Base-by-base conservation (phyloP, 2,113 vertebrate genomes). In the Oenanthe oenanthe region DNA sequence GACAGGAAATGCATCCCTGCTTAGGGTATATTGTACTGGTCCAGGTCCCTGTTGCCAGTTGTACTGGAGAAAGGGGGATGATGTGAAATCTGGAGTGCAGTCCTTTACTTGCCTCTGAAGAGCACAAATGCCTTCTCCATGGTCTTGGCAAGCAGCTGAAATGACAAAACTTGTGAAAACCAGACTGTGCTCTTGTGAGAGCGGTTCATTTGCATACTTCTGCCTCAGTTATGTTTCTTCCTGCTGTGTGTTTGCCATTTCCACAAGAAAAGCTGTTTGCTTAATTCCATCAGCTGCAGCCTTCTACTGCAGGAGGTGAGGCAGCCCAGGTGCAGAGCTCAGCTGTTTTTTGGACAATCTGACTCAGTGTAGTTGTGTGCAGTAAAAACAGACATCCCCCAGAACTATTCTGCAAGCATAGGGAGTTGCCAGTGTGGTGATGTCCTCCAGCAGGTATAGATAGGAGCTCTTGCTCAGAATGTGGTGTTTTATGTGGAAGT, bases 391-490 rank as follows among this genome's bases (percentile, higher is more conserved):
- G 10, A 18, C 11, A 34, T 32, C 22, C 47, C 28, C 62, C 57
- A 12, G 60, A 62, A 16, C 25, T 83, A 22, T 42, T 82, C 17
- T 76, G 57, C 2, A 34, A 57, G 58, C 4, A 6, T 0, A 1
- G 11, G 62, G 18, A 10, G 51, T 70, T 82, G 50, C 6, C 1
- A 2, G 26, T 0, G 0, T 10, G 7, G 25, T 77, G 61, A 13
- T 79, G 34, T 43, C 68, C 43, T 88, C 22, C n/a, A 81, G 60
- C 47, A 86, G 42, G 8, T 56, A 22, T 4, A 7, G 12, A 19
- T 24, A 36, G 68, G 32, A 60, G n/a, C 63, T 86, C 36, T 81
- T 77, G 43, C 21, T 29, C 36, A 54, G 36, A 32, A 31, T 24
- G 4, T 54, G 53, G 34, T 62, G 26, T 42, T 68, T 71, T 62